Evolutionary conservation across 2,113 vertebrate genomes (phyloP), one percentile per base, ranked within the genome.

Genomic region (Oryzias javanicus): DNA sequence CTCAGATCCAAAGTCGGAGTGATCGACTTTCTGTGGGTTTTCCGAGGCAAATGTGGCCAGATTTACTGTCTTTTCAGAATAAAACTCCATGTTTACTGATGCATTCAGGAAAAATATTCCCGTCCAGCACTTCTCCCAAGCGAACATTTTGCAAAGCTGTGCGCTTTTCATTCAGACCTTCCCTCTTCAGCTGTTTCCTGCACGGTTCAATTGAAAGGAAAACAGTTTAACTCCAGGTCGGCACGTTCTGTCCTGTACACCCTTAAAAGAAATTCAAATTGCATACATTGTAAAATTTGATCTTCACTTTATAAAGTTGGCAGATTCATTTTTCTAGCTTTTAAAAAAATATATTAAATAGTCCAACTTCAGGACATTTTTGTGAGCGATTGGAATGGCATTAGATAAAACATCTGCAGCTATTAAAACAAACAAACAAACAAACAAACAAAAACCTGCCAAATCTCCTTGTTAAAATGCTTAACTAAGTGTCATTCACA

Each of bases 71-170:
- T 68, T n/a, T 59, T 45, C 67, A 57, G 61, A 56, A n/a, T 42
- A 20, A 58, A 50, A 6, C 51, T 72, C 6, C 56, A 17, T 44
- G 55, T 70, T 53, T 25, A 24, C 52, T 16, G 45, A 22, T 14
- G 25, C 20, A 54, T 20, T 13, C n/a, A 48, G 29, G 50, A n/a
- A 35, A 57, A 51, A 69, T 40, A 51, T 13, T 44, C 16, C 3
- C 12, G 49, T 1, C n/a, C 10, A 18, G 16, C 45, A 44, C 18
- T 59, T 49, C 35, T 13, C 5, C 54, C 67, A 60, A 22, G 60
- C 27, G 55, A 70, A 63, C 18, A 47, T 55, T 83, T 57, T 64
- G 64, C 70, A 46, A 40, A 54, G 42, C 49, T 55, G 16, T 75
- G 64, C 67, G 14, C 75, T 79, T 81, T 42, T n/a, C 35, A 47